phyloP scores from a whole-genome alignment of 2,113 vertebrate species.

The Psettodes erumei region DNA sequence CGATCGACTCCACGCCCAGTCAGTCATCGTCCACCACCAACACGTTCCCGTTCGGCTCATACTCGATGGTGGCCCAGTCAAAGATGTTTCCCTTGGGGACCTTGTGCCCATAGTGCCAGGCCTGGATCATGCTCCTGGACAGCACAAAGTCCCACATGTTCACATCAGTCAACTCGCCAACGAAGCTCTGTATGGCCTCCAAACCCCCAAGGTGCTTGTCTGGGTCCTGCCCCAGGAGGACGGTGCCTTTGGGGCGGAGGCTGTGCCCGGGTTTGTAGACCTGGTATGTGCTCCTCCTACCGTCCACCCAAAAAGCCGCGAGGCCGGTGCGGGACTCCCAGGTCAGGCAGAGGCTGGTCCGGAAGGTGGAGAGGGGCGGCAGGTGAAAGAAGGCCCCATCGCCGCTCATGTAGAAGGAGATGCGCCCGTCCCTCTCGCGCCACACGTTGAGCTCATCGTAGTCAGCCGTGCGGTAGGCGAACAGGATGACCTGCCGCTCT shows the following conservation, averaged over 20 bases:
- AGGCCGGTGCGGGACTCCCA: conserved; percentile 83
- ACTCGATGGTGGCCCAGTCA: conserved; percentile 84
- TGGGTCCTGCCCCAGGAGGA: conserved; percentile 83
- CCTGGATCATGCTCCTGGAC: conserved; percentile 77
- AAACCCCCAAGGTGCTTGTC: conserved; percentile 78
- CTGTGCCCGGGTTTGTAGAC: conserved; percentile 81
- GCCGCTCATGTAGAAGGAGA: conserved; percentile 81
- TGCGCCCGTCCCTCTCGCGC: conserved; percentile 80
- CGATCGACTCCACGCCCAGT: conserved; percentile 35
- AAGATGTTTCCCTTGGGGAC: conserved; percentile 83
- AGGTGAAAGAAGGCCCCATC: conserved; percentile 78
- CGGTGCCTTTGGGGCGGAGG: conserved; percentile 77
- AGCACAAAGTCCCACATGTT: conserved; percentile 88
- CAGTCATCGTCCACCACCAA: conserved; percentile 83
- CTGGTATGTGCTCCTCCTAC: conserved; percentile 81
- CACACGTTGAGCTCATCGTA: conserved; percentile 85
- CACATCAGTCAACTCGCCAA: conserved; percentile 84
- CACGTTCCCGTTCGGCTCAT: conserved; percentile 83
- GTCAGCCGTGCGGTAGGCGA: conserved; percentile 83
- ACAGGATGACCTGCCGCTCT: conserved; percentile 83
- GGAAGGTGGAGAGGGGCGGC: conserved; percentile 79
- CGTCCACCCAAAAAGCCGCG: conserved; percentile 81
- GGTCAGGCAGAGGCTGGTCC: conserved; percentile 84
- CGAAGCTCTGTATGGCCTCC: conserved; percentile 81
- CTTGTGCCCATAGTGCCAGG: conserved; percentile 75